These are phyloP conservation scores for Macrocentrus cingulum DNA, from an alignment of 1,140 invertebrate species.

Conservation along the genomic window DNA sequence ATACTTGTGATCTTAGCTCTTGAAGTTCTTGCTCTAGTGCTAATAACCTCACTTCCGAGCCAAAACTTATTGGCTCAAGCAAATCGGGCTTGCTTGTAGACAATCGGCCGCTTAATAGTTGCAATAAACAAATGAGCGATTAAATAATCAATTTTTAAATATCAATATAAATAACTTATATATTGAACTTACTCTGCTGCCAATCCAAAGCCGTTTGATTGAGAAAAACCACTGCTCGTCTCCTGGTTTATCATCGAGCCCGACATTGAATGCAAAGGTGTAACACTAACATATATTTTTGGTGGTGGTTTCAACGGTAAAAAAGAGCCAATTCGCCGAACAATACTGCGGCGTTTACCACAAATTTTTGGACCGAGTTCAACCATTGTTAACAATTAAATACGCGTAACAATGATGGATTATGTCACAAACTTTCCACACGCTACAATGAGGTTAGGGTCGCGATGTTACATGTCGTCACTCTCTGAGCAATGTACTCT, in stretches of 20 bases:
- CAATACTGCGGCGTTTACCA: conserved; percentile 53
- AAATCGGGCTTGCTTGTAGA: conserved; percentile 53
- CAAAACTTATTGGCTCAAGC: conserved; percentile 56
- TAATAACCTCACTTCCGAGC: conserved; percentile 54
- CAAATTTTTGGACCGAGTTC: conserved; percentile 46
- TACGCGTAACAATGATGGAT: no score
- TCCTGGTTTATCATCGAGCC: conserved; percentile 58
- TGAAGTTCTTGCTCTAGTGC: conserved; percentile 56
- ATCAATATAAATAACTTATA: no score
- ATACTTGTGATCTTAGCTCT: conserved; percentile 54
- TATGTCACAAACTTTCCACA: no score
- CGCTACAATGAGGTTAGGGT: no score
- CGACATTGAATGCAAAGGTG: conserved; percentile 56
- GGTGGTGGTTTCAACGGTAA: conserved; percentile 53
- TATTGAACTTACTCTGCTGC: conserved; percentile 39
- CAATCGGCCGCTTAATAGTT: conserved; percentile 38
- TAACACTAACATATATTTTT: conserved; percentile 57
- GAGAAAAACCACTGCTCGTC: conserved; percentile 36
- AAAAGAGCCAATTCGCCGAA: conserved; percentile 54
- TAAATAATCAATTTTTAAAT: no score
- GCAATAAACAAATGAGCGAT: conserved; percentile 13
- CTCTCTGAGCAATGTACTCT: no score
- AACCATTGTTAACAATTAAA: no score
- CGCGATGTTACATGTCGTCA: no score
- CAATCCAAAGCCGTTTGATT: conserved; percentile 42